Evolutionary conservation across 2,888 invertebrate species (phyloP), one percentile per base, ranked within the genome.

Genomic region (Cyclophora punctaria): DNA sequence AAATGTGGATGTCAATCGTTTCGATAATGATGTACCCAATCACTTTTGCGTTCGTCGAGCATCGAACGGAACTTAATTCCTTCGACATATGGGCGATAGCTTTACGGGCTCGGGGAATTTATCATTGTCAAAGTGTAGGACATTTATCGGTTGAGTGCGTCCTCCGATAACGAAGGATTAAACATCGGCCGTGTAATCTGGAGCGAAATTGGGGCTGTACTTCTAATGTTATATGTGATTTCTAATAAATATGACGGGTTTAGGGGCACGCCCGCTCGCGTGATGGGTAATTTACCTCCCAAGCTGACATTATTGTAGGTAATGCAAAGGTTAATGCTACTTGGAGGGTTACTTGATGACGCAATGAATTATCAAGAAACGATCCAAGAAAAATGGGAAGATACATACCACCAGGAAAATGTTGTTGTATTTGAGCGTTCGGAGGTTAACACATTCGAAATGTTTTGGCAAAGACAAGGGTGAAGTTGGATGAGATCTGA

Each of bases 151-250:
- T 55, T 67, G 73, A 73, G 71, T 75, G 73, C 65, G 71, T 71
- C 66, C 72, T 69, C 66, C 67, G 78, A 79, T 79, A 80, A 75
- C 71, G 69, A 63, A 64, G 75, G 75, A 77, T 77, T 78, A 75
- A 72, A 71, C 73, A 66, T 65, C 66, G 68, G 67, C 64, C 65
- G 64, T 66, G 67, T 68, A 73, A 76, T 76, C 70, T 72, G 66
- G 58, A 69, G 63, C 67, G 52, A 71, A 73, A 73, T 73, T 64
- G 67, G 65, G 69, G 68, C 62, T 62, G 65, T 60, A 57, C 57
- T 59, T 56, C 57, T 59, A 59, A 60, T 56, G 57, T 59, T 20
- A 59, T 53, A 59, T 59, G 60, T 62, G 56, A 64, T 63, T 62
- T 52, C 53, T 53, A 59, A 58, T 61, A 60, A 58, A 62, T 59